Conservation (phyloP, 2,113 vertebrate genomes). For the Pimephales promelas region DNA sequence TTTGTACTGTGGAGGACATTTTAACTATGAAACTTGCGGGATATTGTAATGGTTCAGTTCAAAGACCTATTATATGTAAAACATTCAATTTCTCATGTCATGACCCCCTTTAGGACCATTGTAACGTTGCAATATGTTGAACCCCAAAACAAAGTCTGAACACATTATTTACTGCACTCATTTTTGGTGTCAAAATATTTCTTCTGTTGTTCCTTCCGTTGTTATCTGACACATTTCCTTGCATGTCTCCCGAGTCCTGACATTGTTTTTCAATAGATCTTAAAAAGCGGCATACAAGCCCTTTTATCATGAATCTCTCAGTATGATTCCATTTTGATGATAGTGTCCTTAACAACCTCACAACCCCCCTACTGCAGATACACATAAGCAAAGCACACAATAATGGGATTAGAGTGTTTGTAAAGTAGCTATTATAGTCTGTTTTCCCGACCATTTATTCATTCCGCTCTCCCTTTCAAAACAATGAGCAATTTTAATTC, state of each 20-base stretch:
- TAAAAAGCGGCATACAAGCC: too few relatives aligned
- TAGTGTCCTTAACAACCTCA: slow-evolving; percentile 13
- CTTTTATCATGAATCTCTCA: not conserved
- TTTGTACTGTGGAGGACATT: too few relatives aligned
- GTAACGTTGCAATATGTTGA: not conserved
- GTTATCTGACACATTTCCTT: not conserved
- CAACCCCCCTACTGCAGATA: not conserved
- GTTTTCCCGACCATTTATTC: slow-evolving; percentile 33
- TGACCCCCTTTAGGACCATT: not conserved
- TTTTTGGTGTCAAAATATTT: not conserved
- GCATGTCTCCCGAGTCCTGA: not conserved
- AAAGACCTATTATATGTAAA: too few relatives aligned
- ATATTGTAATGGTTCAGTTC: too few relatives aligned
- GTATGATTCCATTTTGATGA: slow-evolving; percentile 14
- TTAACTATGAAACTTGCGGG: too few relatives aligned
- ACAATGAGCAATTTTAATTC: slow-evolving; percentile 49
- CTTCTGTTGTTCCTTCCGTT: not conserved
- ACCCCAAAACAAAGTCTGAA: not conserved
- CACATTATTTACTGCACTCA: not conserved
- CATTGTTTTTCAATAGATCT: too few relatives aligned
- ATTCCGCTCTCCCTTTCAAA: slow-evolving; percentile 42
- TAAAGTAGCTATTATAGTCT: slow-evolving; percentile 44
- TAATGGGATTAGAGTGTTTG: slow-evolving; percentile 36
- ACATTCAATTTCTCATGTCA: too few relatives aligned
- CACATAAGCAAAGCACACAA: not conserved